phyloP scores from a whole-genome alignment of 2,888 invertebrate species.

The Cantharis rustica region DNA sequence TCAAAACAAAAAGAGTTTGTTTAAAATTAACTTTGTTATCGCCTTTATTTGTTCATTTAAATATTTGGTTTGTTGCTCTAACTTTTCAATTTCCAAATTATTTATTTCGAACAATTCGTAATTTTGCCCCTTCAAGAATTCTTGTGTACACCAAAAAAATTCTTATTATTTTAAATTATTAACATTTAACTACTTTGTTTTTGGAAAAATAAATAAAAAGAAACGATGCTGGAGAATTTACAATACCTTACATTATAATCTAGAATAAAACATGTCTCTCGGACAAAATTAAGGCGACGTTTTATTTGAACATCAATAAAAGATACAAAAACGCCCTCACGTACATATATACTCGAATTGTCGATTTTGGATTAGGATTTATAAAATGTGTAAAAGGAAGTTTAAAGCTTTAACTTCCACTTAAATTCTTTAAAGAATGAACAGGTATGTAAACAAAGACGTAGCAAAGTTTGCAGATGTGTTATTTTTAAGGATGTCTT shows the following conservation, averaged over 20 bases:
- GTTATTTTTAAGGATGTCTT: background rate
- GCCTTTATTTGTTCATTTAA: conserved; percentile 9
- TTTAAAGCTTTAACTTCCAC: background rate
- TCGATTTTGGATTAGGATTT: conserved; percentile 1
- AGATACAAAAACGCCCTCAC: conserved; percentile 1
- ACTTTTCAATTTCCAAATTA: background rate
- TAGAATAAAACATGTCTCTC: background rate
- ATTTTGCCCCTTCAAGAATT: background rate
- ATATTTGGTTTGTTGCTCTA: background rate
- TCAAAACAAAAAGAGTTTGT: conserved; percentile 19
- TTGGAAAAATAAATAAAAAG: background rate
- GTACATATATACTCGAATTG: background rate
- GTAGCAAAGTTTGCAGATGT: background rate
- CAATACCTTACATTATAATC: background rate
- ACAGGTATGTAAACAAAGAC: background rate
- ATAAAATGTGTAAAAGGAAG: background rate
- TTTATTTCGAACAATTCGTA: background rate
- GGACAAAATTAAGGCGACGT: conserved; percentile 1
- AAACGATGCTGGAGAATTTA: background rate
- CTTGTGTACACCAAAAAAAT: background rate
- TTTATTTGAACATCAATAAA: conserved; percentile 4
- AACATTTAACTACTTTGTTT: background rate
- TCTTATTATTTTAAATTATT: background rate
- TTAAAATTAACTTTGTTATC: conserved; percentile 8
- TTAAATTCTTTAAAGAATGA: background rate